These are phyloP conservation scores for Antennarius striatus DNA, from an alignment of 2,113 vertebrate species.

Conservation along the genomic window DNA sequence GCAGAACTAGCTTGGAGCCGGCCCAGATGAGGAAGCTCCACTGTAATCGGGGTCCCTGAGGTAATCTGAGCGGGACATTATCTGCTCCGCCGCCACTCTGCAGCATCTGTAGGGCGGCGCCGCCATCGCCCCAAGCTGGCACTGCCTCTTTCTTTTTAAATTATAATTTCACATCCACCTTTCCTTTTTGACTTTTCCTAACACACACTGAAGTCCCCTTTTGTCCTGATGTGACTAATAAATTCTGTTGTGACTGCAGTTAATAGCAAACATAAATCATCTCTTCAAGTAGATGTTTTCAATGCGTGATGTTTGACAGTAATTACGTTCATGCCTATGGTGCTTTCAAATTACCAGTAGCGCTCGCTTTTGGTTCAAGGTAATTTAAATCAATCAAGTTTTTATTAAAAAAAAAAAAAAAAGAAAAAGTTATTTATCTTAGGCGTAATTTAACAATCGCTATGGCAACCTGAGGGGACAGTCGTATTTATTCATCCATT, in stretches of 20 bases:
- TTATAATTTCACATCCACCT: slow-evolving; percentile 21
- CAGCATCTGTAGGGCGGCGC: slow-evolving; percentile 65
- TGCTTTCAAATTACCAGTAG: slow-evolving; percentile 20
- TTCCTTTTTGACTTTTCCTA: slow-evolving; percentile 33
- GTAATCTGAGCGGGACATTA: slow-evolving; percentile 74
- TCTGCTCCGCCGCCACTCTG: slow-evolving; percentile 63
- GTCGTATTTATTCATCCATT: slow-evolving; percentile 2
- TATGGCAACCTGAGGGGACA: slow-evolving; percentile 11
- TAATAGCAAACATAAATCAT: slow-evolving; percentile 19
- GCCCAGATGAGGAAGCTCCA: slow-evolving; percentile 65
- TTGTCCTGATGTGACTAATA: not conserved
- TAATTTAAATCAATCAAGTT: too few relatives aligned
- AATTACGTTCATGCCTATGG: slow-evolving; percentile 16
- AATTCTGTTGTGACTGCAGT: not conserved
- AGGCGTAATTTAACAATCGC: slow-evolving; percentile 38
- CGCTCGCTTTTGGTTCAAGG: slow-evolving; percentile 20
- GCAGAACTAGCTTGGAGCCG: slow-evolving; percentile 61
- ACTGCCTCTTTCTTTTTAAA: slow-evolving; percentile 40
- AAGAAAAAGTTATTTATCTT: not conserved
- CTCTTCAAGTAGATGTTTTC: slow-evolving; percentile 28
- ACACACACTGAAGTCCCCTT: not conserved
- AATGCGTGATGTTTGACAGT: slow-evolving; percentile 3
- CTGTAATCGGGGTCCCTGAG: slow-evolving; percentile 67
- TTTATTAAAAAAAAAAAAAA: too few relatives aligned
- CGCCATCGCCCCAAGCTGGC: slow-evolving; percentile 66